Base-by-base conservation (phyloP, 2,113 vertebrate species). In the Numenius arquata region DNA sequence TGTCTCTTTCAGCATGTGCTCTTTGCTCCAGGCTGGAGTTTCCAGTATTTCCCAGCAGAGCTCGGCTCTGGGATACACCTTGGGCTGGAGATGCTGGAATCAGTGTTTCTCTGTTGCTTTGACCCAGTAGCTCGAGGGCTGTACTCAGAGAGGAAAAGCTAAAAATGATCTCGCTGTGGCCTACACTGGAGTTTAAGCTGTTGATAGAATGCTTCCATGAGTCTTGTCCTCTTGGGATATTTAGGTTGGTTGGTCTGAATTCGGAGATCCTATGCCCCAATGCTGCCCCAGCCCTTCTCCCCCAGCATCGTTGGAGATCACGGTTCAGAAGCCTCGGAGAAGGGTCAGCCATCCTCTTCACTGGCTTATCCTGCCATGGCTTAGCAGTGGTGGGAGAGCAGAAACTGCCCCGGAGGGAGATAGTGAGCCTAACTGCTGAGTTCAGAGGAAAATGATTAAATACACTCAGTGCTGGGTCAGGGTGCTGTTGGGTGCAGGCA, bases 391-490 rank as follows among this genome's bases (percentile, higher is more conserved):
- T 47, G 58, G 23, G 56, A 82, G 61, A 82, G 52, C 74, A 88
- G 82, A 75, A 79, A 16, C n/a, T 50, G 13, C 47, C 52, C n/a
- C 14, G 34, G 43, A 78, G 10, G 48, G 32, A 56, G 40, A 53
- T 8, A 23, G 32, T 19, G 61, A 91, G 23, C 23, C 58, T 11
- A 0, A 43, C 43, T 36, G n/a, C 48, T 83, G 30, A 43, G 40
- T 59, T 41, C 40, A 52, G 41, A 25, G 25, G 40, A 18, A 25
- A 36, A 23, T 17, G 32, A 61, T 83, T 32, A 50, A 85, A 71
- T 40, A 18, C 5, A 2, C 20, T 75, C 12, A 7, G 58, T 66
- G 18, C 23, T 55, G 43, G 14, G 36, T 6, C 0, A 0, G n/a
- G 56, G 21, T 8, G 4, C 41, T 80, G 18, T 29, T 0, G 3